Percentiles rank a stretch among this genome's conserved stretches.
These are phyloP conservation scores for Botia kubotai DNA, from an alignment of 2,797 vertebrate species.

Conservation along the genomic window DNA sequence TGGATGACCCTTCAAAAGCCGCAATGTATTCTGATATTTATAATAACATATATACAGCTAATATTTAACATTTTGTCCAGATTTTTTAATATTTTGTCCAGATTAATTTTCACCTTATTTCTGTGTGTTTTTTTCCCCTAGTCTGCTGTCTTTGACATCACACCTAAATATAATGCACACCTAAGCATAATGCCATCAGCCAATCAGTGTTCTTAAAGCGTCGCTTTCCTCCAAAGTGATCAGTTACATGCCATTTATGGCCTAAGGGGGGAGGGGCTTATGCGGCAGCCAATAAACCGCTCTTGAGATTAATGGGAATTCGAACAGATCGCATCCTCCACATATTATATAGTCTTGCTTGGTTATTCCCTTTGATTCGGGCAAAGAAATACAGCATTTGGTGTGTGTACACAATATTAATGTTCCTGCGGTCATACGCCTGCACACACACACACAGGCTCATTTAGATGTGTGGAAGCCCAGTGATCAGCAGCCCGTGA, in stretches of 20 bases:
- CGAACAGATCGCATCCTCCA: neutral
- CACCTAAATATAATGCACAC: too few species aligned
- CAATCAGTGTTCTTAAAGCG: neutral
- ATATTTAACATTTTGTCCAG: too few species aligned
- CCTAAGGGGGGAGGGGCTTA: neutral
- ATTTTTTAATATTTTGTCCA: too few species aligned
- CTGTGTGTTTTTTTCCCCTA: too few species aligned
- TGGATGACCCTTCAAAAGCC: neutral
- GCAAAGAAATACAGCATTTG: conserved; percentile 8
- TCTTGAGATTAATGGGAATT: neutral
- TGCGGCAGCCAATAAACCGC: neutral
- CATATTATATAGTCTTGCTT: neutral
- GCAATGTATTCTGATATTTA: too few species aligned
- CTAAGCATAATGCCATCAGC: neutral
- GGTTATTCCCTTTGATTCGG: neutral
- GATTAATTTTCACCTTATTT: too few species aligned
- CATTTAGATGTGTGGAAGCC: conserved; percentile 45
- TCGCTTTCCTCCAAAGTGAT: neutral
- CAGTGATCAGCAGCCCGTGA: conserved; percentile 41
- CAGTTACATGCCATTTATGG: neutral
- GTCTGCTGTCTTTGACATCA: too few species aligned
- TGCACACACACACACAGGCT: conserved; percentile 23
- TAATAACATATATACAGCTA: too few species aligned
- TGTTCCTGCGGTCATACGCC: neutral
- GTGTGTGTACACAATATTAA: conserved; percentile 39